Conservation (phyloP, 2,113 vertebrate species). For the Sorex araneus region DNA sequence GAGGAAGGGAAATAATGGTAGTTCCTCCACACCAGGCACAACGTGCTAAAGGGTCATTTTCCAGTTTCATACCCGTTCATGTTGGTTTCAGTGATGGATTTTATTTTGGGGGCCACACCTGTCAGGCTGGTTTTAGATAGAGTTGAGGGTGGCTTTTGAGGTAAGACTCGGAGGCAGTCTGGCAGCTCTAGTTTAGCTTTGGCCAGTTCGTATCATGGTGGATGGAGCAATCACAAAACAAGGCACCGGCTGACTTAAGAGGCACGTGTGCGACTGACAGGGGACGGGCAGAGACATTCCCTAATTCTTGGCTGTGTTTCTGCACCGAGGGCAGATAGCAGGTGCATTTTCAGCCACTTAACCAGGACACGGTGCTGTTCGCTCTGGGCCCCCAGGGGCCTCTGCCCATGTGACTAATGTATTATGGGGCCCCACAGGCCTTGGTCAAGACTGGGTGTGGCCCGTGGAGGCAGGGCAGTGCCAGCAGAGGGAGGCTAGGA, state of each 20-base stretch:
- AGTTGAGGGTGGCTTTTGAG: background rate
- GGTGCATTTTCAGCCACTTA: too few species aligned
- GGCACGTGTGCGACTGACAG: background rate
- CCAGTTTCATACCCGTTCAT: too few species aligned
- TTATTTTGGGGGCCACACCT: too few species aligned
- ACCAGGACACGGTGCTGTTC: too few species aligned
- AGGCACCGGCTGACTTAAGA: constrained; percentile 11
- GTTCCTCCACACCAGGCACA: background rate
- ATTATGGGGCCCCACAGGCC: too few species aligned
- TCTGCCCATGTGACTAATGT: too few species aligned
- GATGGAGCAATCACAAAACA: constrained; percentile 61
- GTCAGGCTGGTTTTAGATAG: too few species aligned
- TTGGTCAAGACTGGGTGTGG: background rate
- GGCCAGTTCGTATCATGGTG: constrained; percentile 48
- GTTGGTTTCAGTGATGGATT: too few species aligned
- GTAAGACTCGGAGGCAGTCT: constrained; percentile 35
- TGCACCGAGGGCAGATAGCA: background rate
- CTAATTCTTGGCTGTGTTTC: background rate
- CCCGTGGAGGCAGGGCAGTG: rapidly evolving
- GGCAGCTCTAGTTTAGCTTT: constrained; percentile 48
- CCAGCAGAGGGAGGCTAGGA: background rate
- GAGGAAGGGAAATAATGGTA: constrained; percentile 21
- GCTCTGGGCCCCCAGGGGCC: too few species aligned
- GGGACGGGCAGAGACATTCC: background rate
- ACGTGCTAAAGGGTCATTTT: too few species aligned